Base-by-base conservation (phyloP, 2,888 invertebrate genomes). In the Synanthedon tipuliformis region DNA sequence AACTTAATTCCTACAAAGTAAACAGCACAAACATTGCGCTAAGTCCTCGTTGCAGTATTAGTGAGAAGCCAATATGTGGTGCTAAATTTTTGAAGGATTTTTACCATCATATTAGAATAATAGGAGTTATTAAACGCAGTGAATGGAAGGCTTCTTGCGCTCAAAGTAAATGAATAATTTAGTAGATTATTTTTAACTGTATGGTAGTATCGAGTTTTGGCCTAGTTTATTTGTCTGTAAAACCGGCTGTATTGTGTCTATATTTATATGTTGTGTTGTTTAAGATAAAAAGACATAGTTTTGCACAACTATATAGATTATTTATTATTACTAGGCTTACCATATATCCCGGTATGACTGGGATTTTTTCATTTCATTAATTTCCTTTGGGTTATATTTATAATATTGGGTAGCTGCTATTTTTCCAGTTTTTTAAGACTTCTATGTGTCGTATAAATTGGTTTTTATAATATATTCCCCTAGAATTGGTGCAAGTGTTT, bases 71-170 rank as follows among this genome's bases (percentile, higher is more conserved):
- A 82, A 84, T 64, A 71, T 71, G 78, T 86, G 86, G 86, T 87
- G 86, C 86, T 87, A 87, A 82, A 84, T 85, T 87, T 87, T 86
- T 63, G 82, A 83, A 71, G 73, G 81, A 80, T 74, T 86, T 23
- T 84, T 84, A 81, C 76, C 79, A 81, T 73, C 79, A 57, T 76
- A 69, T 71, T 78, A 69, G 80, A 81, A 66, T 70, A 67, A 64
- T 73, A 69, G 71, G 76, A 72, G 61, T 69, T 23, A 23, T 23
- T 71, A 63, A 69, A 34, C 8, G 2, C 65, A 65, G 61, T 63
- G 66, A 69, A 68, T 64, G 69, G 65, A 66, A 68, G 78, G 79
- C 78, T 80, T 81, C 75, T 78, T 75, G 65, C 75, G 63, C 58
- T 12, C 13, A 49, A 18, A 49, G 34, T 34, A 34, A 34, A 34